These are phyloP conservation scores for Garrulus glandarius DNA, from an alignment of 2,797 vertebrate species.

Conservation along the genomic window DNA sequence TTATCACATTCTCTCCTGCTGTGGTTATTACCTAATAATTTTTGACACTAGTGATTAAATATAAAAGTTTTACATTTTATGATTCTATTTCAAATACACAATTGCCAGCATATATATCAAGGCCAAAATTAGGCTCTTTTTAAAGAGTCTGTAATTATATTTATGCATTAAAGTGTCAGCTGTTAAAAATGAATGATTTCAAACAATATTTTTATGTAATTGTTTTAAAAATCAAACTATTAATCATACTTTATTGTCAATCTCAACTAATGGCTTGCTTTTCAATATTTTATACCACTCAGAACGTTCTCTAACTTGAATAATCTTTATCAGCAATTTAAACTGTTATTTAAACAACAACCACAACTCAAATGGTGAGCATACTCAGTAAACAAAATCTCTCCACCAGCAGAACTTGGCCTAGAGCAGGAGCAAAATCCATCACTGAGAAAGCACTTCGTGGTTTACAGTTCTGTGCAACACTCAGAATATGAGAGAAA, in stretches of 20 bases:
- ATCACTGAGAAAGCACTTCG: not conserved
- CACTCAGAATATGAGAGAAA: not conserved
- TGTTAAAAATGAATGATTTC: slow-evolving; percentile 69
- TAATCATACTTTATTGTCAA: slow-evolving; percentile 68
- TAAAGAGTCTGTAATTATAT: slow-evolving; percentile 74
- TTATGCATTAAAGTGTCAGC: slow-evolving; percentile 77
- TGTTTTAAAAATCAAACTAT: slow-evolving; percentile 76
- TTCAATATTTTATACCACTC: not conserved
- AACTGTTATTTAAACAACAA: not conserved
- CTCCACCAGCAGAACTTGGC: fast-evolving
- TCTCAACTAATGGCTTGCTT: slow-evolving; percentile 45
- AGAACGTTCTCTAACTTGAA: not conserved
- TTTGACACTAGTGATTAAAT: slow-evolving; percentile 80
- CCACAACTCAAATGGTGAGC: not conserved
- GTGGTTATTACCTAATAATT: slow-evolving; percentile 81
- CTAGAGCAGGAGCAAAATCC: not conserved
- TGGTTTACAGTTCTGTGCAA: not conserved
- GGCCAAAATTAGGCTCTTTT: slow-evolving; percentile 68
- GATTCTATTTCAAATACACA: slow-evolving; percentile 80
- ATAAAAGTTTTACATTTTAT: slow-evolving; percentile 79
- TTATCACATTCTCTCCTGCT: slow-evolving; percentile 71
- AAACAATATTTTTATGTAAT: slow-evolving; percentile 78
- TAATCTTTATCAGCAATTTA: not conserved
- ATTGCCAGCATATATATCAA: slow-evolving; percentile 77
- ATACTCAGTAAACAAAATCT: not conserved